Evolutionary conservation across 2,888 invertebrate species (phyloP), one percentile per base, ranked within the genome.

Genomic region (Ennomos quercinarius): DNA sequence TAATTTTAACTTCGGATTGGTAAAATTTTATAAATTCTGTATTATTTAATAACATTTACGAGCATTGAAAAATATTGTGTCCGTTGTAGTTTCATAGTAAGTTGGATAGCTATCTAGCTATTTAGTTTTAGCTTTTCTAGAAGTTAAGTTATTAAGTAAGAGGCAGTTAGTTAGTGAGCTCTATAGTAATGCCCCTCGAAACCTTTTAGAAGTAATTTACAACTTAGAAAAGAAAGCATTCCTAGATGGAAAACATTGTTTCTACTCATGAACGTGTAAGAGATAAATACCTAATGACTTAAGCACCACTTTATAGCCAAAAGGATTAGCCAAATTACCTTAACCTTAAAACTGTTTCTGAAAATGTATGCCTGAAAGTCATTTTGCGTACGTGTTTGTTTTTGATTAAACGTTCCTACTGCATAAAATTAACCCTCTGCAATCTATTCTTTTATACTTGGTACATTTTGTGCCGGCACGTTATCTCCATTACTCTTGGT

Each of bases 311-410:
- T 78, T 73, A 78, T 76, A 75, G 67, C 75, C 73, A 82, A 80
- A 75, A 72, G 74, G 78, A 84, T 82, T 81, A 81, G 73, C 73
- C 72, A 81, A 84, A 84, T 84, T 84, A 84, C 76, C 77, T 77
- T 76, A 77, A 77, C 80, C 78, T 81, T 80, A 80, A 83, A 83
- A 80, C 77, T 74, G 77, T 76, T 80, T 70, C 74, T 69, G 74
- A 80, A 77, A 84, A 82, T 81, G 75, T 83, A 80, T 81, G 75
- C 76, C 63, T 74, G 80, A 78, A 83, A 83, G 82, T 84, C 79
- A 84, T 84, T 84, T 75, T 68, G 65, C 73, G 77, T 83, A 87
- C 86, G 86, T 86, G 84, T 84, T 87, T 86, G 81, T 81, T 81
- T 81, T 75, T 82, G 77, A 78, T 81, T 83, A 81, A 84, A 69